Percentiles rank a stretch among this genome's conserved stretches.
phyloP scores from a whole-genome alignment of 2,113 vertebrate genomes.

The Dipodomys spectabilis region DNA sequence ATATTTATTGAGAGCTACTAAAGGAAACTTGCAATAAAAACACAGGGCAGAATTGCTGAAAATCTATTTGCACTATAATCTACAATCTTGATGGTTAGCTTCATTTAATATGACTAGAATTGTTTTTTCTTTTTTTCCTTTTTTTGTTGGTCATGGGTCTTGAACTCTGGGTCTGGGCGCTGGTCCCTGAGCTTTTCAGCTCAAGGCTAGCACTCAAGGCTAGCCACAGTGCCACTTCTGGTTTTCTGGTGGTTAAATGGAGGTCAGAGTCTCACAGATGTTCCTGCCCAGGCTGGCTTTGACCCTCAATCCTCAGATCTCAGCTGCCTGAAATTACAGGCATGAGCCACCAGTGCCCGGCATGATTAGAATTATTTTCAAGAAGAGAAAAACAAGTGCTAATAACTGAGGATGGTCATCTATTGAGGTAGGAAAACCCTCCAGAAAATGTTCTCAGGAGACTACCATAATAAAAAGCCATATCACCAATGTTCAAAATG shows the following conservation, averaged over 20 bases:
- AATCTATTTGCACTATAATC: background rate
- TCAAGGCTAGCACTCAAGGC: too few species aligned
- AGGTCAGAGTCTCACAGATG: too few species aligned
- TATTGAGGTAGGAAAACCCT: background rate
- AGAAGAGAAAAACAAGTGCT: background rate
- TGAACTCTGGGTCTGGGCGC: too few species aligned
- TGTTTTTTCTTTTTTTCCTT: background rate
- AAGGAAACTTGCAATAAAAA: constrained; percentile 14
- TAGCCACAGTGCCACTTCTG: too few species aligned
- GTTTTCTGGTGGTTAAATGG: too few species aligned
- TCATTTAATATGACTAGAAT: background rate
- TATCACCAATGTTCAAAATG: background rate
- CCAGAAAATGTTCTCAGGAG: background rate
- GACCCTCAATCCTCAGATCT: too few species aligned
- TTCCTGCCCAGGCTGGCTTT: too few species aligned
- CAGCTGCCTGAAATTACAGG: too few species aligned
- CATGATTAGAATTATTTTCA: background rate
- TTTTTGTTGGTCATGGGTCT: background rate
- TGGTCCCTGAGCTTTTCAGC: too few species aligned
- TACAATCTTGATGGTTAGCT: background rate
- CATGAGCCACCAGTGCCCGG: too few species aligned
- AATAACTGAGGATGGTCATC: background rate
- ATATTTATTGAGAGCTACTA: background rate
- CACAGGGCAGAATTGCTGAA: background rate
- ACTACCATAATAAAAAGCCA: background rate